A percentile compares a stretch with the other conserved stretches of the same genome.
These are phyloP conservation scores for Chrysaora quinquecirrha DNA, from an alignment of 30 jellyfish, hydroid and myxozoan genomes.

Conservation along the genomic window DNA sequence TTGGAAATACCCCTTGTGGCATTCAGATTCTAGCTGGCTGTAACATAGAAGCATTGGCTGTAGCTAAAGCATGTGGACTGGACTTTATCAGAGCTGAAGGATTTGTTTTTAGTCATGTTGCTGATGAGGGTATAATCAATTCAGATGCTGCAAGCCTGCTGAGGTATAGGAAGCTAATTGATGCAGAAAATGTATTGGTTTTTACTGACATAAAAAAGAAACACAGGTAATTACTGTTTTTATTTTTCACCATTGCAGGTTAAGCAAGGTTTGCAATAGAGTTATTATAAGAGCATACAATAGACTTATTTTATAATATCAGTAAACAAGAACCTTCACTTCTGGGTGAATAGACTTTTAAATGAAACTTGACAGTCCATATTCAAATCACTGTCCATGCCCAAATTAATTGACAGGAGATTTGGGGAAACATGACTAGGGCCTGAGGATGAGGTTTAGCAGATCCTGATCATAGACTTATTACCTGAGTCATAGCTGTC, in stretches of 20 bases:
- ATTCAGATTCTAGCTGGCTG: constrained; percentile 89
- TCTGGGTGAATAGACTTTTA: too few relatives aligned
- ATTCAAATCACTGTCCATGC: too few relatives aligned
- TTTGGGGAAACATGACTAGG: too few relatives aligned
- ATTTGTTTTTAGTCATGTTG: constrained; percentile 82
- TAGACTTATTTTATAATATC: too few relatives aligned
- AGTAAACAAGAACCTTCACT: too few relatives aligned
- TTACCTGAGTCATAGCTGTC: too few relatives aligned
- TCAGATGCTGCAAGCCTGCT: constrained; percentile 85
- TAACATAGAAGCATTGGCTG: constrained; percentile 80
- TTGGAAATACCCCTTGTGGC: constrained; percentile 72
- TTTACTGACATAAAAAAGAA: constrained; percentile 82
- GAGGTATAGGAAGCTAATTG: constrained; percentile 71
- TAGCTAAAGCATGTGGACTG: constrained; percentile 73
- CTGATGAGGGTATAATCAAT: constrained; percentile 90
- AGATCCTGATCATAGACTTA: too few relatives aligned
- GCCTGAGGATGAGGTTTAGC: too few relatives aligned
- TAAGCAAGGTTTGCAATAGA: not conserved
- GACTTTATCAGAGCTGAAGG: constrained; percentile 89
- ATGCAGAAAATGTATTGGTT: constrained; percentile 79
- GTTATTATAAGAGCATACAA: too few relatives aligned
- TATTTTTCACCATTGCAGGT: not conserved
- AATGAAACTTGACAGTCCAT: too few relatives aligned
- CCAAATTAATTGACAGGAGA: too few relatives aligned
- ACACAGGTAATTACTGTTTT: constrained; percentile 75